These are phyloP conservation scores for Planiliza haematocheilus DNA, from an alignment of 2,113 vertebrate species.

Conservation along the genomic window DNA sequence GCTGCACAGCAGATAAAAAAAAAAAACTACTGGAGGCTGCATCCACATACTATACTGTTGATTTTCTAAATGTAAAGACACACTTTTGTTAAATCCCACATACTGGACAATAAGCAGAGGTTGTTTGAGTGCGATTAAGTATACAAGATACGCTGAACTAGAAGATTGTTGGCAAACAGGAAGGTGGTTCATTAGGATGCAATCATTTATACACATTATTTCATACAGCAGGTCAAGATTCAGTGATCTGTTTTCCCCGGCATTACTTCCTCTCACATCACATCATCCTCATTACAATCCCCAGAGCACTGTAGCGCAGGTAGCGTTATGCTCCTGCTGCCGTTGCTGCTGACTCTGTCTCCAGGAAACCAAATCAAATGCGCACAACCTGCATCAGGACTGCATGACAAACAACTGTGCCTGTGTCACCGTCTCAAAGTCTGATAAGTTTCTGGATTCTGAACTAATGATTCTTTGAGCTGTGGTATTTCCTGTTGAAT, in stretches of 20 bases:
- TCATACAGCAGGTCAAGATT: not conserved
- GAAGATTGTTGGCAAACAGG: constrained; percentile 1
- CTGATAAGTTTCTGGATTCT: too few species aligned
- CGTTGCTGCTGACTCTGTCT: constrained; percentile 40
- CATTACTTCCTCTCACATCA: constrained; percentile 49
- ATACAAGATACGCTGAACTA: not conserved
- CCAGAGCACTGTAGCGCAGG: constrained; percentile 47
- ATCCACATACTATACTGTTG: not conserved
- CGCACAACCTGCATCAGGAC: not conserved
- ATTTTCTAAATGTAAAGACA: constrained; percentile 4
- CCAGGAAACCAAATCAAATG: constrained; percentile 40
- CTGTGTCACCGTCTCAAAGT: not conserved
- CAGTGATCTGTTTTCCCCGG: constrained; percentile 5
- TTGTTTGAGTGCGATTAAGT: too few species aligned
- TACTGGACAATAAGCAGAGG: too few species aligned
- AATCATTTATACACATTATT: not conserved
- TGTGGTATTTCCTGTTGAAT: too few species aligned
- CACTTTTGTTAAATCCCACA: too few species aligned
- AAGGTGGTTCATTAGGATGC: constrained; percentile 1
- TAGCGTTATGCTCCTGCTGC: constrained; percentile 36
- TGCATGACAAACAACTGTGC: constrained; percentile 21
- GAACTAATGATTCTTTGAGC: too few species aligned
- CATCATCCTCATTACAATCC: constrained; percentile 45
- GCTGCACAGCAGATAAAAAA: constrained; percentile 2
- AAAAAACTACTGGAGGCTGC: constrained; percentile 5